Evolutionary conservation across 2,888 invertebrate genomes (phyloP), one percentile per base, ranked within the genome.

Genomic region (Griposia aprilina): DNA sequence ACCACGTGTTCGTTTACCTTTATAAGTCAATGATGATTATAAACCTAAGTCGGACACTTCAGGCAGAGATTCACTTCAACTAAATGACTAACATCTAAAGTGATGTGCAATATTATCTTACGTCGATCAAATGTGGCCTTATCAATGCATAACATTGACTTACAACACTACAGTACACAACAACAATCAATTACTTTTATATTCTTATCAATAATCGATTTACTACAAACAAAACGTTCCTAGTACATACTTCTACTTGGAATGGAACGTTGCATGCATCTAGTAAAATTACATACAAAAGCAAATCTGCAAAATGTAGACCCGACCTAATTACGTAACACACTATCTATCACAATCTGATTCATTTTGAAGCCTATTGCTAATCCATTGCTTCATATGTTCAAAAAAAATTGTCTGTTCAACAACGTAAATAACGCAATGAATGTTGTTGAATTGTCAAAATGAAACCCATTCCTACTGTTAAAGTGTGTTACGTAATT

Each of bases 141-240:
- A 87, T 84, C 77, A 68, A 50, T 74, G 57, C 36, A 62, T 50
- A 45, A 65, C 20, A 36, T 71, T 73, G 41, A 66, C 45, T 78
- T 86, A 72, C 78, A 72, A 70, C 48, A 70, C 57, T 50, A 17
- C 36, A 69, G 36, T 52, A 72, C 36, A 70, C 67, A 62, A 76
- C 59, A 80, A 74, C 66, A 77, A 69, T 60, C 26, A 41, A 67
- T 63, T 57, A 73, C 72, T 81, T n/a, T n/a, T 72, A 60, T 74
- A 67, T 62, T 74, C 30, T 73, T 86, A 83, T 83, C 75, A 75
- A 30, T 66, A 66, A 72, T 59, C 23, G n/a, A 67, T 78, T 76
- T 59, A 74, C 50, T 45, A 72, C 59, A 74, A 77, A 71, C 23
- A 82, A 26, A 50, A 48, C 41, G 36, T 81, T 62, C 48, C 26